Evolutionary conservation across 2,888 invertebrate species (phyloP).

Genomic region (Epistrophe eligans): DNA sequence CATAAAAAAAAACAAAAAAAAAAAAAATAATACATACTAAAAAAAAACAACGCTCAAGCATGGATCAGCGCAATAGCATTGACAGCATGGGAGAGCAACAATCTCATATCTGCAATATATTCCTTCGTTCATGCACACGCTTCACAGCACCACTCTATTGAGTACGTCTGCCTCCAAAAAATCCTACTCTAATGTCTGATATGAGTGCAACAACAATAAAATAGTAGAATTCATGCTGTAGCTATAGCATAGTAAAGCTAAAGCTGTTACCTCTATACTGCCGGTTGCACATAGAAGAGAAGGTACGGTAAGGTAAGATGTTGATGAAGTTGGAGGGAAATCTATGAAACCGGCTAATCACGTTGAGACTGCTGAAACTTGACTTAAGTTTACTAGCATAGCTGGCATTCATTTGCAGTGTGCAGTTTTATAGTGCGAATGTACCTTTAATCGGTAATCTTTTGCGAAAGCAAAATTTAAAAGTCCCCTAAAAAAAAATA

Average conservation of each 20-base stretch:
- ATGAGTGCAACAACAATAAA: slow-evolving; percentile 71
- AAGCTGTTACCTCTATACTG: slow-evolving; percentile 12
- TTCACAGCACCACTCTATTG: slow-evolving; percentile 24
- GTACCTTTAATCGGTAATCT: background rate
- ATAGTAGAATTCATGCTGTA: slow-evolving; percentile 62
- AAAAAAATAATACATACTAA: too few relatives aligned
- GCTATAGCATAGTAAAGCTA: background rate
- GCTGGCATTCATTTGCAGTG: slow-evolving; percentile 61
- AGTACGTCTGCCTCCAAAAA: slow-evolving; percentile 36
- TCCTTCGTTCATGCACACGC: slow-evolving; percentile 54
- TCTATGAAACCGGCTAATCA: slow-evolving; percentile 67
- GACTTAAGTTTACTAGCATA: slow-evolving; percentile 56
- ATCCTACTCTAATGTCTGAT: slow-evolving; percentile 44
- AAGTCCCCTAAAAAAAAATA: too few relatives aligned
- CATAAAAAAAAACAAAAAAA: slow-evolving; percentile 30
- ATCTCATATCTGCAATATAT: slow-evolving; percentile 72
- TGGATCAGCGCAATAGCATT: slow-evolving; percentile 48
- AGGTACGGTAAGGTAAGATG: slow-evolving; percentile 39
- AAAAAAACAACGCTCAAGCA: slow-evolving; percentile 39
- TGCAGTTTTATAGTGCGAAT: slow-evolving; percentile 33
- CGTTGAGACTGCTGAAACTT: slow-evolving; percentile 51
- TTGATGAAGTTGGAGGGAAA: slow-evolving; percentile 59
- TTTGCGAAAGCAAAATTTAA: too few relatives aligned
- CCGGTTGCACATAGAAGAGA: slow-evolving; percentile 36
- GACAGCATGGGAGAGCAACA: slow-evolving; percentile 72